Percentiles rank a stretch among this genome's conserved stretches.
phyloP scores from a whole-genome alignment of 1,140 invertebrate genomes.

The Platorchestia sp. region DNA sequence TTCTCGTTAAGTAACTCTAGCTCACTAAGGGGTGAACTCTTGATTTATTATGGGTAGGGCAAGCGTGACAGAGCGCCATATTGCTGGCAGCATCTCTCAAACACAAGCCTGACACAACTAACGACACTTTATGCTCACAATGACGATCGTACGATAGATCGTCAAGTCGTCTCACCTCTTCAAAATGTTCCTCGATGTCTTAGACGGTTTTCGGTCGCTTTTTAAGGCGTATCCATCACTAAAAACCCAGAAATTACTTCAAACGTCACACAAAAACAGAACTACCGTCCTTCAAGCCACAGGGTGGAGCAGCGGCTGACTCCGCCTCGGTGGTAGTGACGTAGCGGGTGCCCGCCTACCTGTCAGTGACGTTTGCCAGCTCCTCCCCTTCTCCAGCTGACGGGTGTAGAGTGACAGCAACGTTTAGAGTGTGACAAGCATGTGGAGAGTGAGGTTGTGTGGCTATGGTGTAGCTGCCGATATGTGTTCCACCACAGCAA shows the following conservation, averaged over 20 bases:
- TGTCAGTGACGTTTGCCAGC: constrained; percentile 63
- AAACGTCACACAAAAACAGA: constrained; percentile 56
- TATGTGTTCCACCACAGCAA: constrained; percentile 45
- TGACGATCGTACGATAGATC: not conserved
- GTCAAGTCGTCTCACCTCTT: not conserved
- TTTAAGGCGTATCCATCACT: constrained; percentile 58
- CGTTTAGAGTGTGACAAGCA: constrained; percentile 68
- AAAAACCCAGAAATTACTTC: constrained; percentile 52
- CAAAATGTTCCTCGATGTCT: not conserved
- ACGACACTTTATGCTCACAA: not conserved
- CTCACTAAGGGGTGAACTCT: not conserved
- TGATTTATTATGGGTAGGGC: constrained; percentile 55
- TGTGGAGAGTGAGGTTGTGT: constrained; percentile 68
- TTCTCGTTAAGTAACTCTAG: not conserved
- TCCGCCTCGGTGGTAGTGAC: constrained; percentile 61
- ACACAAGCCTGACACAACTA: not conserved
- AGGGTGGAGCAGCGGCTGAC: constrained; percentile 61
- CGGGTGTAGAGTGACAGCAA: constrained; percentile 67
- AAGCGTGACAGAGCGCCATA: constrained; percentile 49
- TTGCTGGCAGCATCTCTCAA: not conserved
- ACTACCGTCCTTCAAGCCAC: constrained; percentile 62
- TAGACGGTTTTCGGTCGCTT: constrained; percentile 12
- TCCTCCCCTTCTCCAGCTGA: constrained; percentile 66
- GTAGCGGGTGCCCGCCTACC: constrained; percentile 61
- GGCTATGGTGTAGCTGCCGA: constrained; percentile 59